Conservation (phyloP, 37 sponge, comb jelly and placozoan genomes). For the Mnemiopsis leidyi region DNA sequence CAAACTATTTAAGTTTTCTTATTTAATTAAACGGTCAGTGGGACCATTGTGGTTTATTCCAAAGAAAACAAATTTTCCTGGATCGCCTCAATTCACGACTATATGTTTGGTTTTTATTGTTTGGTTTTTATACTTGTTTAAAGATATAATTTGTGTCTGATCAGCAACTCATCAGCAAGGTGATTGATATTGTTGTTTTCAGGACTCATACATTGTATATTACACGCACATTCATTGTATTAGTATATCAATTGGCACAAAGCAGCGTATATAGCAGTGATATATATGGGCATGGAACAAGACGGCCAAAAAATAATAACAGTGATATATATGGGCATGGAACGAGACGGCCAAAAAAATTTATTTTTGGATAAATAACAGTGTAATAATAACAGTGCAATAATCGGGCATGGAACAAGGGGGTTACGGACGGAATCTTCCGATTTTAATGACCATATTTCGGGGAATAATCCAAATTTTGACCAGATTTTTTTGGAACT, state of each 20-base stretch:
- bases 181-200: slow-evolving; percentile 1
- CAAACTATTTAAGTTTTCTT: too few species aligned
- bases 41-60: too few species aligned
- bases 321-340: not conserved
- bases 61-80: too few species aligned
- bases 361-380: not conserved
- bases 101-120: too few species aligned
- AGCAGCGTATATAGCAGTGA: not conserved
- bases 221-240: not conserved
- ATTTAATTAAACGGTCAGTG: too few species aligned
- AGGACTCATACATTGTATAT: not conserved
- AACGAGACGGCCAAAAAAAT: too few species aligned
- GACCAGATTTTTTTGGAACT: too few species aligned
- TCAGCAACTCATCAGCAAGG: not conserved
- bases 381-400: not conserved
- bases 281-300: not conserved
- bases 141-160: too few species aligned
- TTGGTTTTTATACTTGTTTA: too few species aligned
- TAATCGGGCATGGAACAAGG: not conserved
- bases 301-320: not conserved
- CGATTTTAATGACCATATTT: too few species aligned
- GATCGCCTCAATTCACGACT: too few species aligned
- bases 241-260: not conserved
- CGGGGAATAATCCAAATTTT: too few species aligned
- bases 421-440: not conserved